A percentile compares a stretch with the other conserved stretches of the same genome.
These are phyloP conservation scores for Bradysia coprophila DNA, from an alignment of 1,140 invertebrate genomes.

Conservation along the genomic window DNA sequence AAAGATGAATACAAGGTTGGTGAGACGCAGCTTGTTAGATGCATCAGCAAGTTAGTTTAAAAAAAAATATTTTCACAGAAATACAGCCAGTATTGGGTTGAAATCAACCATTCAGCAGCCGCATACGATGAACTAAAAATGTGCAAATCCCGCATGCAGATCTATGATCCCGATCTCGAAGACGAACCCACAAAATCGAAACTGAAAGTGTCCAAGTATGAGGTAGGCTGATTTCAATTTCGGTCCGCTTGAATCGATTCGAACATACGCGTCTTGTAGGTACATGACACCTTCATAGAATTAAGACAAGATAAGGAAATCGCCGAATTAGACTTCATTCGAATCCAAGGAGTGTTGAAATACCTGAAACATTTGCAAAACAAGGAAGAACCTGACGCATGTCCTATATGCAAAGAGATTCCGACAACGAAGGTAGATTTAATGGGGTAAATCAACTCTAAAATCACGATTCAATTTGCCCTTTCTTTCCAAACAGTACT, in stretches of 20 bases:
- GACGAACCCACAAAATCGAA: conserved; percentile 9
- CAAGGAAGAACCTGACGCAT: conserved; percentile 31
- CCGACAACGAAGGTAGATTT: conserved; percentile 10
- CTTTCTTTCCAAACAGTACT: conserved; percentile 11
- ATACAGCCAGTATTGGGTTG: conserved; percentile 16
- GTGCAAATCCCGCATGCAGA: conserved; percentile 43
- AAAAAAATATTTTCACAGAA: not conserved
- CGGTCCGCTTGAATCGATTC: no score
- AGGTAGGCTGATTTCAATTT: no score
- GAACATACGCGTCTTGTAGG: no score
- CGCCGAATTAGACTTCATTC: conserved; percentile 14
- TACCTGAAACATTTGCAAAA: conserved; percentile 20
- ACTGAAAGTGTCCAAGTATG: conserved; percentile 9
- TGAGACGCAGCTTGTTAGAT: conserved; percentile 8
- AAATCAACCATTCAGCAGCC: conserved; percentile 14
- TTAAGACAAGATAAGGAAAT: conserved; percentile 10
- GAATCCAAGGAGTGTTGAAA: conserved; percentile 13
- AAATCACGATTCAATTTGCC: not conserved
- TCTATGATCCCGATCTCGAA: conserved; percentile 25
- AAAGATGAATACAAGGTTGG: conserved; percentile 50
- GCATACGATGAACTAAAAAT: conserved; percentile 56
- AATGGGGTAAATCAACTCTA: not conserved
- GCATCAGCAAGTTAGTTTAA: conserved; percentile 3
- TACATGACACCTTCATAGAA: conserved; percentile 9
- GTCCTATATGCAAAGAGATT: conserved; percentile 44